Evolutionary conservation across 2,888 invertebrate species (phyloP), one percentile per base, ranked within the genome.

Genomic region (Disparrhopalites patrizii): DNA sequence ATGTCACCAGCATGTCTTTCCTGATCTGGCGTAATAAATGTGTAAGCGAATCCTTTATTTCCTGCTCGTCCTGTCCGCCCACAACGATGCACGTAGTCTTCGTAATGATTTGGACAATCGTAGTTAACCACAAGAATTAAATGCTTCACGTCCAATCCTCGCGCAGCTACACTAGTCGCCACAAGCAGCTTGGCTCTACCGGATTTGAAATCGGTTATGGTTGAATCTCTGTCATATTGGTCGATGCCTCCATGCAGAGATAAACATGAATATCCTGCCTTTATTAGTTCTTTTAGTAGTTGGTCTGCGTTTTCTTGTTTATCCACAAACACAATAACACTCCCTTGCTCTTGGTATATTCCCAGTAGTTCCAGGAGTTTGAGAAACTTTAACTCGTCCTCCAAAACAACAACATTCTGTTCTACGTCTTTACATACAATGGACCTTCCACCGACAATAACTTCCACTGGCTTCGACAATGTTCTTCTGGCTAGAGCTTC

Each of bases 71-170:
- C 92, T 0, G 92, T 93, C 65, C 92, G 84, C 0, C 92, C 96
- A 80, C 95, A 97, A 78, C 98, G 87, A 80, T 99, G 99, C 23
- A 99, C 98, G 79, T 99, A 99, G 80, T 99, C 99, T 81, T 99
- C 99, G 78, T 99, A 99, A 80, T 99, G 99, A 81, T 99, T 99
- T 0, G 99, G 98, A 77, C 96, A 97, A 81, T 99, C 98, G 80
- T 96, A 99, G 81, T 99, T 99, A 15, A 99, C 90, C 1, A 99
- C 99, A 31, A 99, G 82, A 76, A 96, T 95, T 62, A 99, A 84
- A 76, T 98, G 94, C 78, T 98, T 98, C 0, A 99, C 98, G 79
- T 99, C 99, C n/a, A 99, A 82, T 0, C 99, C 99, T 64, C 99
- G 82, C 0, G 99, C 98, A 3, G 98, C 98, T 1, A 99, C 98